A percentile compares a stretch with the other conserved stretches of the same genome.
These are phyloP conservation scores for Bombylius major DNA, from an alignment of 2,888 invertebrate genomes.

Conservation along the genomic window DNA sequence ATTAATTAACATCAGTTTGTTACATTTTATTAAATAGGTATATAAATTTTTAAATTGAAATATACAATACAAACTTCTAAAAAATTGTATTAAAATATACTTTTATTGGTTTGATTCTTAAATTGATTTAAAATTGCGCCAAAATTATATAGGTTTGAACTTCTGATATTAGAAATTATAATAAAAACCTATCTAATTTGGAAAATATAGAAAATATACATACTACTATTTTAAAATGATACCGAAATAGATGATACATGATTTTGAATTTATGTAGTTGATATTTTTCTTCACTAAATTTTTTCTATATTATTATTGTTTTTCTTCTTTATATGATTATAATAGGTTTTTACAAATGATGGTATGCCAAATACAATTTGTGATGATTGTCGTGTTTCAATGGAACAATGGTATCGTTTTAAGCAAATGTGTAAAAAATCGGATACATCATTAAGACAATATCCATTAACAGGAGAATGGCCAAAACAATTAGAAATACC, in stretches of 20 bases:
- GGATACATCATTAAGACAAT: conserved; percentile 57
- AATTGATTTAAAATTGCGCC: not conserved
- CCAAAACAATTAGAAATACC: conserved; percentile 39
- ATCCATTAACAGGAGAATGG: conserved; percentile 49
- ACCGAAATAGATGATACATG: no score
- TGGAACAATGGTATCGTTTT: conserved; percentile 58
- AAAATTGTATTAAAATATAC: no score
- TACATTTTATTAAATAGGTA: no score
- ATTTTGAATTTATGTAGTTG: not conserved
- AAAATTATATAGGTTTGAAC: not conserved
- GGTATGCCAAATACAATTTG: conserved; percentile 65
- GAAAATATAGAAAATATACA: no score
- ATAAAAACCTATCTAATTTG: no score
- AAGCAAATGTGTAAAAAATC: conserved; percentile 64
- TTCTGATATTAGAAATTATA: not conserved
- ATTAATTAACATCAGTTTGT: no score
- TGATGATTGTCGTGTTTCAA: conserved; percentile 50
- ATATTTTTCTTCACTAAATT: no score
- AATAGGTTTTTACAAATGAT: conserved; percentile 39
- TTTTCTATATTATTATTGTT: no score
- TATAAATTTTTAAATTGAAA: no score
- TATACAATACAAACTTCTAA: no score
- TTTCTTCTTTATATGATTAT: not conserved
- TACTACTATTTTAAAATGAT: not conserved
- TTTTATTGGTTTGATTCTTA: not conserved